Conservation (phyloP, 2,888 invertebrate genomes). For the Agriopis aurantiaria region DNA sequence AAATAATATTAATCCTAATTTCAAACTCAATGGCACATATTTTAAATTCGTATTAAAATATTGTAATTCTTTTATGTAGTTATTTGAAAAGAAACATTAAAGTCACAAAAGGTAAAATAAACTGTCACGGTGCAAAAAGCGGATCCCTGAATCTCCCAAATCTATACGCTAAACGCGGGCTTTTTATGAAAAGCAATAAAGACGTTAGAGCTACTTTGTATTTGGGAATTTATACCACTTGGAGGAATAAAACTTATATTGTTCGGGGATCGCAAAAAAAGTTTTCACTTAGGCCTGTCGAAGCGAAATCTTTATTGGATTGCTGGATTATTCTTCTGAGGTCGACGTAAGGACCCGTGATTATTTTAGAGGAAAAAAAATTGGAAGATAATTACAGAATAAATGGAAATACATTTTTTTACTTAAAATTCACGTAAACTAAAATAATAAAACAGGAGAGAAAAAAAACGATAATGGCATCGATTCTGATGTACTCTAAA, state of each 20-base stretch:
- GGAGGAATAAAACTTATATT: slow-evolving; percentile 85
- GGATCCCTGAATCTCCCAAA: slow-evolving; percentile 66
- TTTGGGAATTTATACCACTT: slow-evolving; percentile 84
- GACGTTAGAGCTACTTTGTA: slow-evolving; percentile 85
- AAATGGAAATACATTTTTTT: not conserved
- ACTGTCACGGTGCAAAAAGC: slow-evolving; percentile 51
- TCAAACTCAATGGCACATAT: too few relatives aligned
- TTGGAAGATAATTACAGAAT: slow-evolving; percentile 58
- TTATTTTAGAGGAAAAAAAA: slow-evolving; percentile 59
- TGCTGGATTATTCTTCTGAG: slow-evolving; percentile 77
- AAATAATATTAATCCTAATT: too few relatives aligned
- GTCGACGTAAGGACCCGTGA: slow-evolving; percentile 59
- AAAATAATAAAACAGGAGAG: too few relatives aligned
- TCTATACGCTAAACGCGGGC: slow-evolving; percentile 75
- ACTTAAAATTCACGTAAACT: too few relatives aligned
- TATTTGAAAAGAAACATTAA: too few relatives aligned
- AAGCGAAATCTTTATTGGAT: slow-evolving; percentile 83
- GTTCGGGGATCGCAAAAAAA: slow-evolving; percentile 81
- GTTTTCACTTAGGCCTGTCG: slow-evolving; percentile 82
- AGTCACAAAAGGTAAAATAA: slow-evolving; percentile 51
- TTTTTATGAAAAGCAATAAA: slow-evolving; percentile 86
- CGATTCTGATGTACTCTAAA: too few relatives aligned
- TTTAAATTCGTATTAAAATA: too few relatives aligned
- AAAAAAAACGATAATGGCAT: too few relatives aligned
- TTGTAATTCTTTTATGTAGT: too few relatives aligned